Base-by-base conservation (phyloP, 2,797 vertebrate genomes). In the Sebastolobus alascanus region DNA sequence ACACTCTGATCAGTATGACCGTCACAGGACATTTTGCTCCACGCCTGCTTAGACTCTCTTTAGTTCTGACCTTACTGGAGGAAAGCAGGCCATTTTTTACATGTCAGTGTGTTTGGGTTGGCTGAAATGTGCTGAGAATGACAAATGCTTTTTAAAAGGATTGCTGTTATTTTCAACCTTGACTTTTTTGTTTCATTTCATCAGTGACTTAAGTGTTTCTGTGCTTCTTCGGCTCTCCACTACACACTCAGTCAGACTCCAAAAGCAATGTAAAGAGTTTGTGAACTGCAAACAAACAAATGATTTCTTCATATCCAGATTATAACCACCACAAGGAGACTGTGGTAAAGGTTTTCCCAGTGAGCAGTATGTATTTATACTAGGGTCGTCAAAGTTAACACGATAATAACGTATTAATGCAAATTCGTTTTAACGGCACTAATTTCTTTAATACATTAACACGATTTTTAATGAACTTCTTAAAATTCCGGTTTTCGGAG, bases 1-100 rank as follows among this genome's bases (percentile, higher is more conserved):
- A 64, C 55, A 60, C 56, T 52, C 18, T 33, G 61, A 74, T 84
- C 79, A 52, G 37, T 60, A 37, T 55, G 77, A 75, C 70, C 25
- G 11, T 75, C 64, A 73, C 40, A 78, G 63, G 35, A 61, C 59
- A 52, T 13, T 65, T 10, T n/a, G 22, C 38, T 78, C 8, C 33
- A 66, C 7, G 8, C 10, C 50, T 50, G 71, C 52, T 77, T 8
- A 25, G 55, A 69, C 59, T 60, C 59, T 60, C 43, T 84, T 29
- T 43, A 20, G 61, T 13, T 54, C 4, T 74, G 71, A 68, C 74
- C 81, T 75, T 40, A 54, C 20, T 16, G 55, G 20, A 50, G 13
- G n/a, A 55, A 76, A 35, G 46, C 67, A 37, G 37, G 20, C 12
- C 73, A 27, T 60, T 84, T 83, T 38, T 72, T 61, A 55, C 31